Conservation (phyloP, 2,888 invertebrate species). For the Endomychus coccineus region DNA sequence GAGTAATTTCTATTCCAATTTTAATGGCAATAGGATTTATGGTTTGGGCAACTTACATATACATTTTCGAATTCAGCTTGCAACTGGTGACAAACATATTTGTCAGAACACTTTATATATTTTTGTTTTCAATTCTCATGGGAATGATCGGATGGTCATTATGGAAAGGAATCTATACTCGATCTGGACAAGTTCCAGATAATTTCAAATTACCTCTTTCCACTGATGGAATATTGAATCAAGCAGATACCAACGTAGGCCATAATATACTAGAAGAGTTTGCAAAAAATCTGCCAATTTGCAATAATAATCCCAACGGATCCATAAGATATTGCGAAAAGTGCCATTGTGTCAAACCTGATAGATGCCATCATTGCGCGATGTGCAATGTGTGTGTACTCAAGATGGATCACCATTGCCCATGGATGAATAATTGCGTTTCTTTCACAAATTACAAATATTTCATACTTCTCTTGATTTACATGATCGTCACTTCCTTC, state of each 20-base stretch:
- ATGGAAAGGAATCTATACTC: constrained; percentile 74
- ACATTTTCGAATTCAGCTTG: constrained; percentile 7
- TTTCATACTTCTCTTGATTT: constrained; percentile 89
- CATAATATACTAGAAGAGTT: constrained; percentile 8
- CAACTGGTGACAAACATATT: too few relatives aligned
- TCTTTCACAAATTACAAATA: constrained; percentile 94
- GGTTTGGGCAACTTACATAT: constrained; percentile 10
- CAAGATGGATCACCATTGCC: constrained; percentile 98
- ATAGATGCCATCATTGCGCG: constrained; percentile 92
- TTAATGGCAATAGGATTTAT: constrained; percentile 9
- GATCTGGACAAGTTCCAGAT: constrained; percentile 63
- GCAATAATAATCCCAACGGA: constrained; percentile 62
- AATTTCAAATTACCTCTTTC: constrained; percentile 69
- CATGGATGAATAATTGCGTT: constrained; percentile 95
- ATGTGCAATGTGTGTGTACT: constrained; percentile 84
- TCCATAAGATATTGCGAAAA: constrained; percentile 82
- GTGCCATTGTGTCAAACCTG: constrained; percentile 87
- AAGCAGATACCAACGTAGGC: constrained; percentile 52
- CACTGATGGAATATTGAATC: constrained; percentile 69
- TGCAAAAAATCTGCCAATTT: constrained; percentile 66
- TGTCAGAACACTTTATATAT: too few relatives aligned
- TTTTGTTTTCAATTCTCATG: constrained; percentile 6
- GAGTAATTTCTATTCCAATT: too few relatives aligned
- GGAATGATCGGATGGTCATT: constrained; percentile 12
- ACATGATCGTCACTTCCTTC: constrained; percentile 79